Conservation (phyloP, 2,888 invertebrate genomes). For the Himalopsyche tibetana region DNA sequence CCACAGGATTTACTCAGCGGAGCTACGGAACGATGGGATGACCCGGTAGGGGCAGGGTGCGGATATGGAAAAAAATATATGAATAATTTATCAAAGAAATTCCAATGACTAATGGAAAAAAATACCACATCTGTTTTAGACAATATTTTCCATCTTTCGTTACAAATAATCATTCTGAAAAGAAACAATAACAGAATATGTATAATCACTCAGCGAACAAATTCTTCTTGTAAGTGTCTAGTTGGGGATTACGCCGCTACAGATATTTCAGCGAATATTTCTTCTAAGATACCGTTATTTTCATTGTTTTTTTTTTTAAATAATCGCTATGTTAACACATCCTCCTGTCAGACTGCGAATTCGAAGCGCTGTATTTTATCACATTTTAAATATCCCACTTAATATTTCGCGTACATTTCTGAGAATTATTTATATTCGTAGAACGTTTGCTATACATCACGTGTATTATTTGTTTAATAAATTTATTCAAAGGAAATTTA, state of each 20-base stretch:
- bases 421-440: constrained; percentile 1
- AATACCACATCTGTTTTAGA: no score
- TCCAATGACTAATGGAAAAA: no score
- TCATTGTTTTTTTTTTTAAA: constrained; percentile 11
- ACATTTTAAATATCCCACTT: background rate
- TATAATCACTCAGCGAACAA: background rate
- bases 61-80: no score
- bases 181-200: background rate
- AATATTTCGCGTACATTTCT: constrained; percentile 2
- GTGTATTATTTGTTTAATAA: constrained; percentile 7
- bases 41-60: no score
- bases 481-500: constrained; percentile 24
- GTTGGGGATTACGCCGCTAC: background rate
- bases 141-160: background rate
- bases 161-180: background rate
- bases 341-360: background rate
- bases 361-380: background rate
- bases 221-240: background rate
- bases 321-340: background rate
- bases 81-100: no score
- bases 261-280: background rate
- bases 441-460: background rate
- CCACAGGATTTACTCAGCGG: no score
- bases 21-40: no score
- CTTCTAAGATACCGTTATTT: background rate